phyloP scores from a whole-genome alignment of 2,888 invertebrate genomes.

The Nymphalis urticae region DNA sequence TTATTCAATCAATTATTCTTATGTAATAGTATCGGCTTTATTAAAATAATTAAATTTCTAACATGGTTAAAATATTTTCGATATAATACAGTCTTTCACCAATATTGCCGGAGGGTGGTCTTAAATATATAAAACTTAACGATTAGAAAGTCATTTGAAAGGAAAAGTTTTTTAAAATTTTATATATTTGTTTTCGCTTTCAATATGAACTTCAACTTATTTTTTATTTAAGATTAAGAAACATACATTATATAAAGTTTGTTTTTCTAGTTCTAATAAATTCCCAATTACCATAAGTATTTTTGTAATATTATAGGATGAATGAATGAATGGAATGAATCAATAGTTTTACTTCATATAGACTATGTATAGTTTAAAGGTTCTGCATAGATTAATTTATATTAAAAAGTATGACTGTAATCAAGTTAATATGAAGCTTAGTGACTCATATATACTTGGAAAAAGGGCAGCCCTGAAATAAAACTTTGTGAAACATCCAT shows the following conservation, averaged over 20 bases:
- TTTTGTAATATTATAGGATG: too few species aligned
- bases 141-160: conserved; percentile 24
- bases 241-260: not conserved
- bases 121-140: conserved; percentile 14
- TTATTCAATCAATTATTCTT: not conserved
- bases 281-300: too few species aligned
- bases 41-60: not conserved
- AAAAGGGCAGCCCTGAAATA: too few species aligned
- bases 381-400: too few species aligned
- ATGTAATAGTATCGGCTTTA: not conserved
- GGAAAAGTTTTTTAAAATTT: conserved; percentile 11
- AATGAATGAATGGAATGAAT: too few species aligned
- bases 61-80: not conserved
- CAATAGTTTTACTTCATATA: too few species aligned
- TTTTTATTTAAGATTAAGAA: not conserved
- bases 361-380: too few species aligned
- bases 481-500: too few species aligned
- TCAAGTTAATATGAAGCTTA: too few species aligned
- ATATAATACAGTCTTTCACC: conserved; percentile 3
- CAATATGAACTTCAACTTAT: not conserved
- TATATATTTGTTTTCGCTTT: conserved; percentile 4
- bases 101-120: conserved; percentile 21
- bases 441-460: too few species aligned
- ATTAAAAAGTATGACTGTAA: too few species aligned
- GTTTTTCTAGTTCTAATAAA: too few species aligned